phyloP scores from a whole-genome alignment of 1,140 invertebrate genomes.

The Pseudomyrmex pallidus region DNA sequence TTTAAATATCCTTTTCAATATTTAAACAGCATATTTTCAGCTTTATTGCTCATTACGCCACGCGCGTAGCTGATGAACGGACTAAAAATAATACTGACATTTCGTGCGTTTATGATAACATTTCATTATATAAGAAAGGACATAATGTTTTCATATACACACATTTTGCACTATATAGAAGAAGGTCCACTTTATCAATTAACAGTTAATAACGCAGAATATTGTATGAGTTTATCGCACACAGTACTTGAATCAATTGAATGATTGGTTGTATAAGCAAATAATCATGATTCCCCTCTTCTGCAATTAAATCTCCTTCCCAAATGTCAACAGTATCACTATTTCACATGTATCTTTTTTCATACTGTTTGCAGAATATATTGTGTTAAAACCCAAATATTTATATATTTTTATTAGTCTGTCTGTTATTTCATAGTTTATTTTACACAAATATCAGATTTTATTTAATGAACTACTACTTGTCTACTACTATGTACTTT shows the following conservation, averaged over 20 bases:
- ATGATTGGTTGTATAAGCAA: constrained; percentile 13
- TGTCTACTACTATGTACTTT: constrained; percentile 52
- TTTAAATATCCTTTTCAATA: constrained; percentile 5
- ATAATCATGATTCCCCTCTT: constrained; percentile 1
- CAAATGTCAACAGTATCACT: not conserved
- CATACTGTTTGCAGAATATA: not conserved
- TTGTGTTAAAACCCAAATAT: not conserved
- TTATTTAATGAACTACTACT: constrained; percentile 56
- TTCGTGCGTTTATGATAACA: constrained; percentile 39
- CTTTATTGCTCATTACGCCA: constrained; percentile 1
- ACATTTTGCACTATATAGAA: not conserved
- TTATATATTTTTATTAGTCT: not conserved
- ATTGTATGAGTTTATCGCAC: not conserved
- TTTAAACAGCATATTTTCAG: constrained; percentile 1
- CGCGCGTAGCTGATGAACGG: not conserved
- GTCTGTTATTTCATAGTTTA: not conserved
- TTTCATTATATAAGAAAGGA: constrained; percentile 71
- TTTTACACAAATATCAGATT: constrained; percentile 21
- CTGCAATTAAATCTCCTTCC: not conserved
- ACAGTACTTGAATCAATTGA: constrained; percentile 11
- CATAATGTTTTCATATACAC: constrained; percentile 14
- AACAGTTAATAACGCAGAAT: not conserved
- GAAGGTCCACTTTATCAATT: constrained; percentile 35
- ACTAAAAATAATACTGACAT: constrained; percentile 68
- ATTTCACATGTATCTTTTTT: not conserved